Evolutionary conservation across 2,113 vertebrate species (phyloP).

Genomic region (Crotalus helleri): DNA sequence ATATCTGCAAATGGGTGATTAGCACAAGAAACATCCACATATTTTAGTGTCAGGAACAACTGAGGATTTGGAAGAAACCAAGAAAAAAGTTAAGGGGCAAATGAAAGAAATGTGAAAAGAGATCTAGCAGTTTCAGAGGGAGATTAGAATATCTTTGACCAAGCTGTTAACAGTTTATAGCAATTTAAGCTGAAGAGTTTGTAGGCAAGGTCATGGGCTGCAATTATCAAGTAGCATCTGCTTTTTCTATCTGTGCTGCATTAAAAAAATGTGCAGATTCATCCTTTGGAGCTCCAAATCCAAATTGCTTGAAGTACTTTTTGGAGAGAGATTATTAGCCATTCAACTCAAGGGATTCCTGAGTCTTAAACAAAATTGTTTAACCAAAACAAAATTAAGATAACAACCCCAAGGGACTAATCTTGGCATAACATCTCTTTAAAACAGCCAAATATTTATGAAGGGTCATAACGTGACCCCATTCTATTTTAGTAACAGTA

Average conservation of each 20-base stretch:
- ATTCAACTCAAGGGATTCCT: slow-evolving; percentile 29
- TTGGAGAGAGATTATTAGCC: slow-evolving; percentile 5
- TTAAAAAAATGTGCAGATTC: not conserved
- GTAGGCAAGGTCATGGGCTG: not conserved
- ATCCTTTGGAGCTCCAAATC: slow-evolving; percentile 5
- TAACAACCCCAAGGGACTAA: slow-evolving; percentile 38
- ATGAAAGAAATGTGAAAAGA: not conserved
- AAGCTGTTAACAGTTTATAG: not conserved
- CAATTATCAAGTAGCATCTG: not conserved
- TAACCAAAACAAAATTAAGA: slow-evolving; percentile 44
- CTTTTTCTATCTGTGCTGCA: not conserved
- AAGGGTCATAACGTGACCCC: slow-evolving; percentile 9
- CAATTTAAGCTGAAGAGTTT: not conserved
- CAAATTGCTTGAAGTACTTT: slow-evolving; percentile 16
- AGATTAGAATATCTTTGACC: not conserved
- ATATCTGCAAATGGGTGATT: not conserved
- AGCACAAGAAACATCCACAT: not conserved
- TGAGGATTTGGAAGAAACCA: not conserved
- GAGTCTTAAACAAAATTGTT: slow-evolving; percentile 46
- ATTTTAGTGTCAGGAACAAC: not conserved
- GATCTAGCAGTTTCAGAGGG: not conserved
- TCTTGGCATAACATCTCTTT: slow-evolving; percentile 30
- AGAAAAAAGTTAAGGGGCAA: not conserved
- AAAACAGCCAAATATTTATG: slow-evolving; percentile 48
- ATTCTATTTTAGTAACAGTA: slow-evolving; percentile 41